Base-by-base conservation (phyloP, 2,113 vertebrate species). In the Murina feae region DNA sequence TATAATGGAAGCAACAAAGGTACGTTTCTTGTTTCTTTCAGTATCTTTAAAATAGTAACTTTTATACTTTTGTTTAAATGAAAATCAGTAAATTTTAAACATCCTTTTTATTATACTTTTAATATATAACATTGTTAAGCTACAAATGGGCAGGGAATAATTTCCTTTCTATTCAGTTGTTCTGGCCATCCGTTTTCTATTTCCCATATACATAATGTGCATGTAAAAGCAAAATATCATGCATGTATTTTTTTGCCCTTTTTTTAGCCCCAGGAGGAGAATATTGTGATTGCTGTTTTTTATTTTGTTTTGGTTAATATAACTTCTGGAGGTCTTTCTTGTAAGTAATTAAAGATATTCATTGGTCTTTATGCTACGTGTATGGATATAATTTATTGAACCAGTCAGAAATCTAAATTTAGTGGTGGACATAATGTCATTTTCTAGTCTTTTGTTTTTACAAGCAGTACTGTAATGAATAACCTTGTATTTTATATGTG, bases 1-100 rank as follows among this genome's bases (percentile, higher is more conserved):
- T 98, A 99, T 99, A 97, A 98, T 99, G 98, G 99, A 99, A 94
- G 97, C 99, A 37, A 99, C 99, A n/a, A 99, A 99, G 99, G 99
- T 99, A 97, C 91, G 96, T 98, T 97, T 96, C 47, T 80, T 92
- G 2, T 89, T 89, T 92, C 55, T 90, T 93, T 94, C 8, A n/a
- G 14, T 82, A 44, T 79, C 28, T 85, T 53, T 84, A 92, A 69
- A 63, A 79, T 79, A 69, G 23, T 89, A 78, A 90, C 39, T 66
- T 82, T 90, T 95, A 42, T 42, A 35, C 68, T 81, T 89, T 89
- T 18, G 9, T 80, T 91, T n/a, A 81, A 90, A 80, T 84, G 39
- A 91, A 95, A 92, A 93, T 53, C 13, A 69, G 39, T 94, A 32
- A 42, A 25, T 87, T 92, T 74, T 79, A 55, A 88, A 47, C 88